Percentiles rank a stretch among this genome's conserved stretches.
Evolutionary conservation across 2,888 invertebrate species (phyloP).

Genomic region (Cactoblastis cactorum): DNA sequence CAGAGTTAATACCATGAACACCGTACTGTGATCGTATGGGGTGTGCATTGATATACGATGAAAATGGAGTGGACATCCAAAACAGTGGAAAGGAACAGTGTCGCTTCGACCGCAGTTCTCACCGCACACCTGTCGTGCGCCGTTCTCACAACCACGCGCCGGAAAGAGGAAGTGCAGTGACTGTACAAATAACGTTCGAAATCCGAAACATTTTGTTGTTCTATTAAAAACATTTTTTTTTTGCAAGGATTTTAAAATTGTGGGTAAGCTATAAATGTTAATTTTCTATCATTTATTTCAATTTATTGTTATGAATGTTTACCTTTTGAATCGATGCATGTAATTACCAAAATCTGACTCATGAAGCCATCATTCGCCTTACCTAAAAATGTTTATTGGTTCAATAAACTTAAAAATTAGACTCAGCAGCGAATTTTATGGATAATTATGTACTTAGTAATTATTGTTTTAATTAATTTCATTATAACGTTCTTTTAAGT

Average conservation of each 20-base stretch:
- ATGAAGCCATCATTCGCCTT: no score
- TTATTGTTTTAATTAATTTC: no score
- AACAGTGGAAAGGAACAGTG: constrained; percentile 32
- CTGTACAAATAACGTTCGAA: constrained; percentile 40
- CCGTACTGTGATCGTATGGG: constrained; percentile 6
- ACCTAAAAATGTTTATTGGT: no score
- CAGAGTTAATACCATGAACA: background rate
- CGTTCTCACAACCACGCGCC: constrained; percentile 27
- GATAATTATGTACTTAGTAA: no score
- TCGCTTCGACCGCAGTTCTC: constrained; percentile 33
- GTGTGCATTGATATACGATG: constrained; percentile 4
- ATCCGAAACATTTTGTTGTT: constrained; percentile 37
- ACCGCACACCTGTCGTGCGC: constrained; percentile 36
- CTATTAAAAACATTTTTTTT: background rate
- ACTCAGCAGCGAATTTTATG: no score
- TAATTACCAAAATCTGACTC: no score
- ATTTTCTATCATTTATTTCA: background rate
- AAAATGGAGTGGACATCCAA: background rate
- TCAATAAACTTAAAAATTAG: no score
- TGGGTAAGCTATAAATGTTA: constrained; percentile 14
- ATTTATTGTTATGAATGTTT: background rate
- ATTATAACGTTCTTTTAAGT: no score
- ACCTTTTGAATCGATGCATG: background rate
- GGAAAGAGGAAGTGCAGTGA: constrained; percentile 68
- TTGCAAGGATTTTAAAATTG: constrained; percentile 16